Base-by-base conservation (phyloP, 2,113 vertebrate genomes). In the Salvelinus fontinalis region DNA sequence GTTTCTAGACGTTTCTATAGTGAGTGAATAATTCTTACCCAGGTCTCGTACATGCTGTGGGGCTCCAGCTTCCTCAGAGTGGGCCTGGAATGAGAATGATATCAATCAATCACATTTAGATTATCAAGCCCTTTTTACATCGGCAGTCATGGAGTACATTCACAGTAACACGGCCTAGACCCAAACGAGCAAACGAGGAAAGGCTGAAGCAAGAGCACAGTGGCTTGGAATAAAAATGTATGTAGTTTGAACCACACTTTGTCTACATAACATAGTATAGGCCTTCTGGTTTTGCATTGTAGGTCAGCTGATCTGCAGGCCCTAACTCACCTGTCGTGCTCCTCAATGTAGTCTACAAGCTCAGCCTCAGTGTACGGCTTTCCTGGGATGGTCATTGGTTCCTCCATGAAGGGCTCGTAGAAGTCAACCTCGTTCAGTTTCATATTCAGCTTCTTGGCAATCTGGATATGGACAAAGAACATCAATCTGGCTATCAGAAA, bases 21-120 rank as follows among this genome's bases (percentile, higher is more conserved):
- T 57, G 24, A 26, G 34, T 24, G 26, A 49, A 0, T 0, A n/a
- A 13, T 3, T 87, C 95, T 92, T 93, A 97, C 96, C 96, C 96
- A 98, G 51, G 95, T 96, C 85, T 98, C 95, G 34, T 96, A 98
- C 96, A 97, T 97, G 86, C 95, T 97, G 84, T 97, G 94, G 14
- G 96, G 94, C 84, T 95, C 92, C 2, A 98, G 93, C 67, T 97
- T 98, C 86, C 96, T 94, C 85, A 97, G 89, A 8, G 96, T 97
- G 2, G 96, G 94, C 77, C 96, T 97, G 82, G 49, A 87, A 77
- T 27, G 3, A 49, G 74, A 39, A 74, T 31, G 64, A 77, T 29
- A 34, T 9, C 8, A 44, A 34, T 9, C 8, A 44, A 44, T 44
- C 39, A 9, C 39, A 44, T 44, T 44, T 11, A 44, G 39, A 11